Conservation (phyloP, 2,797 vertebrate genomes). For the Coregonus sp. region DNA sequence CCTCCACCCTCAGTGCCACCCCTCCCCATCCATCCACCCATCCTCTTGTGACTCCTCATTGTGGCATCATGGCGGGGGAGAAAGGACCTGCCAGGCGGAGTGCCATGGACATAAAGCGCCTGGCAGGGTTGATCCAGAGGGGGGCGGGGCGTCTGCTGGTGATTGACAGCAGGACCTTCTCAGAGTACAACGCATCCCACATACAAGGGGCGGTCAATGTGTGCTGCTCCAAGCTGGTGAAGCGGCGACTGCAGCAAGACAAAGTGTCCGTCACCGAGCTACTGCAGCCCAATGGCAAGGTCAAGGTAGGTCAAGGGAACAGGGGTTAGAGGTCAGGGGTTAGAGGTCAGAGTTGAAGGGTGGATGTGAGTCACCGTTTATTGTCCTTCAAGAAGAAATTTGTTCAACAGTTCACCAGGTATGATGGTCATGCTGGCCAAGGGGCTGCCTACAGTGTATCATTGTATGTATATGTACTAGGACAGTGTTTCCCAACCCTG, state of each 20-base stretch:
- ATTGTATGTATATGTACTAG: too few relatives aligned
- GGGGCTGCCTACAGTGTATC: too few relatives aligned
- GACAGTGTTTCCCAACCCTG: too few relatives aligned
- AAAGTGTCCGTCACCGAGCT: slow-evolving; percentile 93
- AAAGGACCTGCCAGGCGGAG: slow-evolving; percentile 84
- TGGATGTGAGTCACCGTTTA: too few relatives aligned
- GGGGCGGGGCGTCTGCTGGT: slow-evolving; percentile 87
- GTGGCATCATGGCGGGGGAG: slow-evolving; percentile 87
- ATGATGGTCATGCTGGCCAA: too few relatives aligned
- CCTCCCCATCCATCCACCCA: slow-evolving; percentile 35
- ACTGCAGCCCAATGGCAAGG: slow-evolving; percentile 87
- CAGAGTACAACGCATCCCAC: slow-evolving; percentile 92
- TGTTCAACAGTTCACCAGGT: too few relatives aligned
- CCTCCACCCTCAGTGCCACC: slow-evolving; percentile 40
- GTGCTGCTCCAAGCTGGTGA: slow-evolving; percentile 96
- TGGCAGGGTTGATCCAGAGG: slow-evolving; percentile 90
- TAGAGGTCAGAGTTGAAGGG: too few relatives aligned
- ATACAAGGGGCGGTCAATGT: slow-evolving; percentile 92
- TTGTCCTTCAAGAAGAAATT: too few relatives aligned
- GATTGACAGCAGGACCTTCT: slow-evolving; percentile 96
- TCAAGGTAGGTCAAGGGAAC: slow-evolving; percentile 82
- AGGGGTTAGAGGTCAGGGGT: neutral
- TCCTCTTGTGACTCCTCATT: slow-evolving; percentile 35
- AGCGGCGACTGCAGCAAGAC: slow-evolving; percentile 94
- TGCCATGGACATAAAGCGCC: slow-evolving; percentile 91